A percentile compares a stretch with the other conserved stretches of the same genome.
Evolutionary conservation across 2,113 vertebrate genomes (phyloP).

Genomic region (Callospermophilus lateralis): DNA sequence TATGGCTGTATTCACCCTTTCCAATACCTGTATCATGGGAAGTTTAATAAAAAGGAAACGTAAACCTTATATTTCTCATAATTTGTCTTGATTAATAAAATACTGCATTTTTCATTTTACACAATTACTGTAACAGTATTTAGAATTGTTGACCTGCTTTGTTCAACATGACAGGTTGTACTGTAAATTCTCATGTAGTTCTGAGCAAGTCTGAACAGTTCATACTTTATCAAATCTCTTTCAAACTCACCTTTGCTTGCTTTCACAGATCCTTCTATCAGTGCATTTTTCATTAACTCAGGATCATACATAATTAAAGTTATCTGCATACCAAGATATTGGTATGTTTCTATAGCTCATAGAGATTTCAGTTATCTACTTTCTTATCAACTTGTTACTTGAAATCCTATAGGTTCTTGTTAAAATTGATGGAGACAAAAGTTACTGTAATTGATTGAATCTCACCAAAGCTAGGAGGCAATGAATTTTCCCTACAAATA

Average conservation of each 20-base stretch:
- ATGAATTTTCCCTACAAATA: neutral
- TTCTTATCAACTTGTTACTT: constrained; percentile 44
- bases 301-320: neutral
- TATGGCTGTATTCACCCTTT: neutral
- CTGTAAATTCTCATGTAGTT: neutral
- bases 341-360: constrained; percentile 6
- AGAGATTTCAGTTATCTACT: constrained; percentile 58
- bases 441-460: constrained; percentile 69
- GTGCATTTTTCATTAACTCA: neutral
- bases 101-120: neutral
- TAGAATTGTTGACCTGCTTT: neutral
- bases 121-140: neutral
- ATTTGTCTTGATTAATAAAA: neutral
- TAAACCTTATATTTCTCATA: neutral
- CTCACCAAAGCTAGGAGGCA: constrained; percentile 37
- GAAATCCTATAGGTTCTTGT: constrained; percentile 25
- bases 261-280: neutral
- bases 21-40: neutral
- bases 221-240: neutral
- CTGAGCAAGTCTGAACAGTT: constrained; percentile 48
- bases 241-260: neutral
- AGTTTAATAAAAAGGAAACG: neutral
- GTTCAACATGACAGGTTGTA: neutral
- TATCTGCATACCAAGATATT: neutral
- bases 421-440: constrained; percentile 55